phyloP scores from a whole-genome alignment of 1,140 invertebrate species.

The Nomia melanderi region DNA sequence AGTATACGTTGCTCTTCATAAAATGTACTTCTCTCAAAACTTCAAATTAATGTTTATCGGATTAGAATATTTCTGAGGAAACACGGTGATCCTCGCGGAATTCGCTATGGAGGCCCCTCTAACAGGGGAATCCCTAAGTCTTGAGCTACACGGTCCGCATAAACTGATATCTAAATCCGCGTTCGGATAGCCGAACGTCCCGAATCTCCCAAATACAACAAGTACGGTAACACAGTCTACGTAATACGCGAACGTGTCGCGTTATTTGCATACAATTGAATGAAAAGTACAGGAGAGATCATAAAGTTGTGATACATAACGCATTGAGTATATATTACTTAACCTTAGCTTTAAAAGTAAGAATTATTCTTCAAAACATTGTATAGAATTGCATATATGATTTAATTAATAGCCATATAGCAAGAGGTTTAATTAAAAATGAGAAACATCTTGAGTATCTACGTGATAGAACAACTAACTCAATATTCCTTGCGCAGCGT shows the following conservation, averaged over 20 bases:
- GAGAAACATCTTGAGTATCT: background rate
- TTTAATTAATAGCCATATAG: too few relatives aligned
- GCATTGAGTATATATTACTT: too few relatives aligned
- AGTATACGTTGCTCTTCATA: constrained; percentile 34
- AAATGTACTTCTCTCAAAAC: constrained; percentile 26
- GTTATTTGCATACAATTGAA: constrained; percentile 13
- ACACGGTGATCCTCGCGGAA: background rate
- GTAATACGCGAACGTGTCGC: background rate
- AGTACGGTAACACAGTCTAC: constrained; percentile 15
- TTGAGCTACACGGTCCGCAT: constrained; percentile 27
- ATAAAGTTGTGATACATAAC: background rate
- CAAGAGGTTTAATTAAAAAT: background rate
- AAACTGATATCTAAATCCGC: background rate
- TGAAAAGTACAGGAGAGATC: background rate
- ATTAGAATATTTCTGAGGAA: constrained; percentile 35
- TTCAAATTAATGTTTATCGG: background rate
- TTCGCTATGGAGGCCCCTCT: constrained; percentile 1
- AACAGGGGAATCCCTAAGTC: background rate
- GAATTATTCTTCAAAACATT: background rate
- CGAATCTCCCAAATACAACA: background rate
- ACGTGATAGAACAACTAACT: background rate
- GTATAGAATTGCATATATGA: too few relatives aligned
- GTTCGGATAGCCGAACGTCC: constrained; percentile 1
- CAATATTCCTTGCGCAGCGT: background rate
- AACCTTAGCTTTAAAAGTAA: constrained; percentile 1